A percentile compares a stretch with the other conserved stretches of the same genome.
Evolutionary conservation across 2,797 vertebrate species (phyloP).

Genomic region (Alcedo quadribrachys): DNA sequence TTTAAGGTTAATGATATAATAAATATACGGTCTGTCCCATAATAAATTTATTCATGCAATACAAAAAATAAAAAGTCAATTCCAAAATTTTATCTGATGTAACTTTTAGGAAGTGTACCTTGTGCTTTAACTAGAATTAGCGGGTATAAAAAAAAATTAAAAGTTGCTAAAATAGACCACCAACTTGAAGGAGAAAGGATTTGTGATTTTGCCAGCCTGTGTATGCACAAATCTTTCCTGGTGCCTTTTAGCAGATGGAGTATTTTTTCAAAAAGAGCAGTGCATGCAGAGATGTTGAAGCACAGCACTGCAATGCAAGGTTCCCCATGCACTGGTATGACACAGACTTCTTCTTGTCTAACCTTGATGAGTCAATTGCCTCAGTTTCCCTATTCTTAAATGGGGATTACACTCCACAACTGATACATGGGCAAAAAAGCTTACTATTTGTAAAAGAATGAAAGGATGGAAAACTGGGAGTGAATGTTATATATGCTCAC

Average conservation of each 20-base stretch:
- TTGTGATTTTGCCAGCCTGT: neutral
- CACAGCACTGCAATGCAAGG: neutral
- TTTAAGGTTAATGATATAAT: neutral
- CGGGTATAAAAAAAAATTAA: neutral
- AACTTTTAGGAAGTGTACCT: neutral
- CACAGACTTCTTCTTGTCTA: neutral
- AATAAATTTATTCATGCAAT: neutral
- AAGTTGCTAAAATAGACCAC: neutral
- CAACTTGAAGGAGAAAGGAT: neutral
- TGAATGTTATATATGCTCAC: fast-evolving
- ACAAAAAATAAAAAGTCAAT: neutral
- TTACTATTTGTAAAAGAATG: neutral
- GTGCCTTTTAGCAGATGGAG: neutral
- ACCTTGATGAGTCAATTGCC: neutral
- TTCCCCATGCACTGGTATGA: neutral
- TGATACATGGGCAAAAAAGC: fast-evolving
- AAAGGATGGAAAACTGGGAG: neutral
- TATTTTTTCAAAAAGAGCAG: neutral
- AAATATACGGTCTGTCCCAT: neutral
- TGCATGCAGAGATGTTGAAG: neutral
- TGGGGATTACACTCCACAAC: neutral
- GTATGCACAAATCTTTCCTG: neutral
- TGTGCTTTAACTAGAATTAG: neutral
- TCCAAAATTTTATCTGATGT: neutral
- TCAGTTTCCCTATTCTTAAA: neutral